Evolutionary conservation across 64 coral and sea anemone species (phyloP), one percentile per base, ranked within the genome.

Genomic region (Pachyseris speciosa): DNA sequence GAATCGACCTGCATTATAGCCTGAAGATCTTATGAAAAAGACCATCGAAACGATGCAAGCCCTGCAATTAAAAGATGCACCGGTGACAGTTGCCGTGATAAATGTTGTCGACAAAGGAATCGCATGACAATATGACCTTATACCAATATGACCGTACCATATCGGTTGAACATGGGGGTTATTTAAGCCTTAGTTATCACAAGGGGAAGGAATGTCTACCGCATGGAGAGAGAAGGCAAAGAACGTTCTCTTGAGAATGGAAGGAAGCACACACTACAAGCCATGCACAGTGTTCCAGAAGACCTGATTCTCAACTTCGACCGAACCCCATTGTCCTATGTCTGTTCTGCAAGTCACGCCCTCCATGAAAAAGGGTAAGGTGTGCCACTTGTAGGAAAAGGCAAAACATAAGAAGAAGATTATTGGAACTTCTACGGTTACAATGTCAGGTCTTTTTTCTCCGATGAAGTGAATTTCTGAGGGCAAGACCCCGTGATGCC

Each of bases 181-280:
- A 81, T 69, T 42, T 81, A 40, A 51, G 30, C 38, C 50, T 81
- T 28, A 91, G 65, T 59, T 51, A n/a, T n/a, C 59, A 71, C 61
- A n/a, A 70, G 75, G 75, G 88, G 19, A 17, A 69, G 77, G 22
- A 69, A 80, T 67, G 49, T n/a, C n/a, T 81, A 70, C 75, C 40
- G 75, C 40, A 69, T 80, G 75, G 75, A 91, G 37, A 69, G 64
- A 90, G 74, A 81, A 19, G 88, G 88, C 75, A n/a, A 67, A 83
- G 73, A 72, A 83, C 29, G 68, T 90, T 74, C 8, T 39, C 7
- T n/a, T 74, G 27, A 78, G 41, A 74, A 88, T 60, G 43, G 11
- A 45, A 45, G 43, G 11, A 6, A 45, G 11, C 4, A 45, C 4
- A 27, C 11, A 45, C 43, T 45, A 45, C 43, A 45, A 45, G 43